Evolutionary conservation across 2,113 vertebrate species (phyloP), one percentile per base, ranked within the genome.

Genomic region (Paedocypris sp.): DNA sequence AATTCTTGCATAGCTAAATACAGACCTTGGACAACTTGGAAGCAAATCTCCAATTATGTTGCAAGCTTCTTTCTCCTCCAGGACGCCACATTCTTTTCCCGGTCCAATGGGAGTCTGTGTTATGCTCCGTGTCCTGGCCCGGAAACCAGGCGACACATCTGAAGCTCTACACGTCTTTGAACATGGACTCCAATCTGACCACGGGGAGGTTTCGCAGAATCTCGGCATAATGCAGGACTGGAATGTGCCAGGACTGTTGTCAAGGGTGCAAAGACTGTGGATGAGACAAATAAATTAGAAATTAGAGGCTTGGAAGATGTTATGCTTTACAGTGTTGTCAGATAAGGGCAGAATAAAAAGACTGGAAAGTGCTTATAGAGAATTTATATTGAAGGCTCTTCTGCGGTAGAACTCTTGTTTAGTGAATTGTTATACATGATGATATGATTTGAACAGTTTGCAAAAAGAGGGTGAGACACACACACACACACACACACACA

Each of bases 181-280:
- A 78, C 95, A 99, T 4, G 75, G n/a, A 31, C 87, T 91, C 95
- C 95, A 99, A 0, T 73, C 56, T 0, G 89, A 89, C 95, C 95
- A 99, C 15, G 88, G 81, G 0, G 89, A 89, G 0, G 73, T 79
- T 63, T 84, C 75, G 1, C 95, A 99, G 81, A 92, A 89, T 73
- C 81, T 87, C 15, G 91, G 81, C 54, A 97, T 76, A 62, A 91
- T 60, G 3, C 95, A 99, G 2, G 87, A 73, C 77, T 85, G 87
- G 70, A 84, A 88, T 51, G 86, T 91, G 68, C 88, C 58, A 0
- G 87, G 85, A 12, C 81, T 41, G 10, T 71, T 73, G 51, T 89
- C 90, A 67, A 84, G 88, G 38, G 61, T 64, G 23, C 94, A 99
- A 12, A 93, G 83, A 75, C 95, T 99, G 78, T 0, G 0, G 62